These are phyloP conservation scores for Solen grandis DNA, from an alignment of 1,140 invertebrate genomes.

Conservation along the genomic window DNA sequence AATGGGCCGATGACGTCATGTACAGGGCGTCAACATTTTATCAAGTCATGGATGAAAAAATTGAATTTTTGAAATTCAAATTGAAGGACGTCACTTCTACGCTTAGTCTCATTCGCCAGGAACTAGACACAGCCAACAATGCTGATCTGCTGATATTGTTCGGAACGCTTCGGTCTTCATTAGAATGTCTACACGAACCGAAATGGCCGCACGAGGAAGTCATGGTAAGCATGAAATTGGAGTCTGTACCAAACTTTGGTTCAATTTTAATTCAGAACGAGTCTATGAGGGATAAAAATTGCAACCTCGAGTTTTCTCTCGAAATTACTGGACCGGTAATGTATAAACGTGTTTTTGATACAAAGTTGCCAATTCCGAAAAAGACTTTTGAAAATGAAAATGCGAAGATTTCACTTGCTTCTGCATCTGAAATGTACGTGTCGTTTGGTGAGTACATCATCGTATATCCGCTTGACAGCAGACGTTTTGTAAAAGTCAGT, in stretches of 20 bases:
- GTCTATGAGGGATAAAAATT: slow-evolving; percentile 1
- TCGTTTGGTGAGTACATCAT: slow-evolving; percentile 50
- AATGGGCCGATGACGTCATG: slow-evolving; percentile 5
- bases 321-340: slow-evolving; percentile 28
- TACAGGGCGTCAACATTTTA: neutral
- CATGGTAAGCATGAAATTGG: slow-evolving; percentile 1
- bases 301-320: slow-evolving; percentile 17
- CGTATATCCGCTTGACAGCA: slow-evolving; percentile 22
- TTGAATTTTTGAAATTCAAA: slow-evolving; percentile 21
- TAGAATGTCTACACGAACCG: slow-evolving; percentile 15
- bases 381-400: slow-evolving; percentile 28
- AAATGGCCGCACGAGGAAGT: slow-evolving; percentile 46
- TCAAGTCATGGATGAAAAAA: slow-evolving; percentile 42
- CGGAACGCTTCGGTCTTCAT: slow-evolving; percentile 11
- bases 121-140: slow-evolving; percentile 15
- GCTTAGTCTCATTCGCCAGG: neutral
- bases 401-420: slow-evolving; percentile 40
- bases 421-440: slow-evolving; percentile 33
- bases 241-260: slow-evolving; percentile 32
- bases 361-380: slow-evolving; percentile 23
- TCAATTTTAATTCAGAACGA: slow-evolving; percentile 17
- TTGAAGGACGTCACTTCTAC: neutral
- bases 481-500: slow-evolving; percentile 17
- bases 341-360: slow-evolving; percentile 31
- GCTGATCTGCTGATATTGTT: slow-evolving; percentile 32